Evolutionary conservation across 2,113 vertebrate species (phyloP), one percentile per base, ranked within the genome.

Genomic region (Okapia johnstoni): DNA sequence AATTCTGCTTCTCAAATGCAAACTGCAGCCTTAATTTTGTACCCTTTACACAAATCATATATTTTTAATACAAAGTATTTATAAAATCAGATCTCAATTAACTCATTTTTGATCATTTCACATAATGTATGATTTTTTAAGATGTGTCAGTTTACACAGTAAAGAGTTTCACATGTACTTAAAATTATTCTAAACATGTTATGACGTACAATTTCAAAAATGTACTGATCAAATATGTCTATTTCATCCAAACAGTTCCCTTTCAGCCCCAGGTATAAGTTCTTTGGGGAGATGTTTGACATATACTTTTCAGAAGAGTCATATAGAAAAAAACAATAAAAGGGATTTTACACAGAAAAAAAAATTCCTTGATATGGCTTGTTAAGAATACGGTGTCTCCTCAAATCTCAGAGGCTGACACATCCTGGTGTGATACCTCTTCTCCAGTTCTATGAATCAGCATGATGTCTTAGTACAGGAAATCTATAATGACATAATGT

Each of bases 281-380:
- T 97, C n/a, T 94, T 77, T 30, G 58, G 19, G 50, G 77, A 66
- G 4, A 28, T 43, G 36, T 79, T 86, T 70, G 84, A 50, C 19
- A 91, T 76, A 79, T 15, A 61, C 16, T 95, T 95, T 96, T 89
- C 43, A 94, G 46, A 89, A 88, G 79, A 43, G 73, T 48, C 76
- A 92, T 95, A 70, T 40, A 66, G 12, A 77, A 36, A 46, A 54
- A 95, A 87, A 43, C 25, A 96, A 86, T 25, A 50, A 26, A 57
- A 84, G 2, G 1, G 4, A 93, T 95, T 93, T 84, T 96, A 79
- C 19, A 66, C 43, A 83, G 58, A 40, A 36, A 66, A 90, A 97
- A 86, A n/a, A 77, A 2, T 50, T 10, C 10, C 40, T 60, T 4
- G 1, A 4, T 33, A 43, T 95, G 25, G 0, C 12, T 88, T 95